phyloP scores from a whole-genome alignment of 2,888 invertebrate species.

The Micropterix aruncella region DNA sequence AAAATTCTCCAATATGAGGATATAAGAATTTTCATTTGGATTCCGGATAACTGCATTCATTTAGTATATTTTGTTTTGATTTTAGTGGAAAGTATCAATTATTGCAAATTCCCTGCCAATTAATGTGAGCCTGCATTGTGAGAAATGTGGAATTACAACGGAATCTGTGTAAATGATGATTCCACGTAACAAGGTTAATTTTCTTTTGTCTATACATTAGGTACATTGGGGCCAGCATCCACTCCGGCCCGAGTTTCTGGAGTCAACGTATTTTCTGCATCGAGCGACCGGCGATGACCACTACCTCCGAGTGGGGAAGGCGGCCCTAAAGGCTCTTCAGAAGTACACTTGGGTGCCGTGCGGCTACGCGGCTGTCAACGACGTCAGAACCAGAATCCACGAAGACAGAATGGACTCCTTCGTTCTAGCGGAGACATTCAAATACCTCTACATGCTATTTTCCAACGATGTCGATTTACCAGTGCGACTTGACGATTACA shows the following conservation, averaged over 20 bases:
- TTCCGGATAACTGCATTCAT: no score
- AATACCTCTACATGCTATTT: conserved; percentile 90
- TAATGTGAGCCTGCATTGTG: no score
- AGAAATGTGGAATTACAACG: no score
- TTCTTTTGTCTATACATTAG: conserved; percentile 26
- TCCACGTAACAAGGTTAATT: not conserved
- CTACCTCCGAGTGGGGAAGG: conserved; percentile 81
- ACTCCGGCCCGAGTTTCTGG: conserved; percentile 91
- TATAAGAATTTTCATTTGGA: no score
- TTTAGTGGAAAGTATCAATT: no score
- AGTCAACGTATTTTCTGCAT: conserved; percentile 95
- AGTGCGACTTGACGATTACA: conserved; percentile 71
- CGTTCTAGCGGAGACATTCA: conserved; percentile 94
- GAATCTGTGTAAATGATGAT: no score
- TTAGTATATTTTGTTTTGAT: no score
- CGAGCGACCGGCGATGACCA: conserved; percentile 92
- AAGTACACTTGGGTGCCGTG: conserved; percentile 86
- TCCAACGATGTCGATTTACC: conserved; percentile 75
- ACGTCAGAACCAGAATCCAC: conserved; percentile 78
- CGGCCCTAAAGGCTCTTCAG: conserved; percentile 78
- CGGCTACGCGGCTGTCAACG: conserved; percentile 95
- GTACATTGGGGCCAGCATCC: conserved; percentile 99
- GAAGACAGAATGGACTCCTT: conserved; percentile 98
- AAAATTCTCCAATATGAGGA: no score
- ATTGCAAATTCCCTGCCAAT: no score